These are phyloP conservation scores for Psix sp. DNA, from an alignment of 1,140 invertebrate species.

Conservation along the genomic window DNA sequence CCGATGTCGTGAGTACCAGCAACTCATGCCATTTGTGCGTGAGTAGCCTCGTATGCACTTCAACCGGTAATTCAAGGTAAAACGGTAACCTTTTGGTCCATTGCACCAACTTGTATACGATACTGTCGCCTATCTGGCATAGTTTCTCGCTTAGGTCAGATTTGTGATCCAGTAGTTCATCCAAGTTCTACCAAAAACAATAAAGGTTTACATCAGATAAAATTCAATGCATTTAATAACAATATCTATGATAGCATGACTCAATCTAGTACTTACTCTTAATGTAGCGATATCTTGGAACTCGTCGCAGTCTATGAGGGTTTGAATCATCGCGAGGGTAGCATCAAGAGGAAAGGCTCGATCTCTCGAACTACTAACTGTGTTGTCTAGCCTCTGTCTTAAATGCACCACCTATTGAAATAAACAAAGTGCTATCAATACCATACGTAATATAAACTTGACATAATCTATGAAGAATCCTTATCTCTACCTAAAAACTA, in stretches of 20 bases:
- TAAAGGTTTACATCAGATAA: too few species aligned
- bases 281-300: slow-evolving; percentile 95
- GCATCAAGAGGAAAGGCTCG: slow-evolving; percentile 88
- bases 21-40: slow-evolving; percentile 99
- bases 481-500: too few species aligned
- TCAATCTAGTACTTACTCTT: slow-evolving; percentile 78
- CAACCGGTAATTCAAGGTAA: slow-evolving; percentile 95
- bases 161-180: slow-evolving; percentile 92
- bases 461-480: too few species aligned
- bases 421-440: slow-evolving; percentile 13
- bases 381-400: slow-evolving; percentile 89
- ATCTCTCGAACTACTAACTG: slow-evolving; percentile 90
- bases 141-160: slow-evolving; percentile 93
- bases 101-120: slow-evolving; percentile 97
- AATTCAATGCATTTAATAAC: not conserved
- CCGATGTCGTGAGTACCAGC: slow-evolving; percentile 93
- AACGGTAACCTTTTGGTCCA: slow-evolving; percentile 99
- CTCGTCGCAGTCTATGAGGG: slow-evolving; percentile 94
- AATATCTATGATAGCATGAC: too few species aligned
- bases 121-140: slow-evolving; percentile 96
- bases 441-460: too few species aligned
- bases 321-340: slow-evolving; percentile 90
- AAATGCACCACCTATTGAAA: slow-evolving; percentile 86
- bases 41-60: slow-evolving; percentile 94
- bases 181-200: slow-evolving; percentile 89